phyloP scores from a whole-genome alignment of 1,140 invertebrate genomes.

The Cydia splendana region DNA sequence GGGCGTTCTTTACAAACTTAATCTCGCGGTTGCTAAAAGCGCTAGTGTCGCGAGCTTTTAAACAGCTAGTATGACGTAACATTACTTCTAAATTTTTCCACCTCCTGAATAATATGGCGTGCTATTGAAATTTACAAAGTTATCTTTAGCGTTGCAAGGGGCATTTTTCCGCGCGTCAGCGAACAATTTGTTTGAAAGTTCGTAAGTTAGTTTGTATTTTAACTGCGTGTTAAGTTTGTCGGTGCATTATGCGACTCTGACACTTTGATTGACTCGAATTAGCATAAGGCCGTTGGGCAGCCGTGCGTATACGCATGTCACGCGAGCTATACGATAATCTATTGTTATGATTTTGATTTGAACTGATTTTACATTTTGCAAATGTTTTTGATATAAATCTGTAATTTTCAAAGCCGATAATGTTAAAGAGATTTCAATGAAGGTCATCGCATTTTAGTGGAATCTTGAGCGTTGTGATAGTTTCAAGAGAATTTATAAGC shows the following conservation, averaged over 20 bases:
- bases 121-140: neutral
- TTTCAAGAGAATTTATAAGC: no score
- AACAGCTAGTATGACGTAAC: neutral
- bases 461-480: no score
- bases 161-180: neutral
- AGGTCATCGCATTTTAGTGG: no score
- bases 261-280: constrained; percentile 36
- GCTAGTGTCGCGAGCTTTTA: neutral
- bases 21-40: neutral
- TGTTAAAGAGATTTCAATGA: no score
- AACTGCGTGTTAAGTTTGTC: neutral
- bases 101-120: neutral
- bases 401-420: no score
- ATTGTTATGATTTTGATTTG: constrained; percentile 7
- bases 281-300: constrained; percentile 26
- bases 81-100: neutral
- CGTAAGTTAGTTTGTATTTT: neutral
- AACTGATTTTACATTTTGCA: neutral
- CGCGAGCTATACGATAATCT: neutral
- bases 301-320: neutral
- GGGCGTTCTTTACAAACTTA: neutral
- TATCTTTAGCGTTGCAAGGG: neutral
- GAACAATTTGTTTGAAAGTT: neutral
- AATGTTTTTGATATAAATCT: neutral
- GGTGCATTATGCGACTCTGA: constrained; percentile 10